Evolutionary conservation across 2,888 invertebrate genomes (phyloP).

Genomic region (Rutpela maculata): DNA sequence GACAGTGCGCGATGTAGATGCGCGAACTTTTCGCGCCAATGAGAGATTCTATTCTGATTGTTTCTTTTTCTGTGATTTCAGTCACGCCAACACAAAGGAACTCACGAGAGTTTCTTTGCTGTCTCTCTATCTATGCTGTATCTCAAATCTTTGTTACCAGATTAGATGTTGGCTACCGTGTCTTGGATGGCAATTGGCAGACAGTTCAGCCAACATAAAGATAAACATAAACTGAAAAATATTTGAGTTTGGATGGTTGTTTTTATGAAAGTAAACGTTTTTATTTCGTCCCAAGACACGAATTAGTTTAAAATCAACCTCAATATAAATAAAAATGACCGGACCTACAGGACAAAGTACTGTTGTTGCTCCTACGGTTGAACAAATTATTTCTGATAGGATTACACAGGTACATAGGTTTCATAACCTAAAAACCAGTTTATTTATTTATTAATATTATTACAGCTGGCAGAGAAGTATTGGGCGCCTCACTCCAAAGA

Average conservation of each 20-base stretch:
- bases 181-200: not conserved
- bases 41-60: no score
- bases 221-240: not conserved
- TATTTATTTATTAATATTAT: slow-evolving; percentile 39
- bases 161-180: no score
- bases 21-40: no score
- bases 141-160: no score
- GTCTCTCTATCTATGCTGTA: no score
- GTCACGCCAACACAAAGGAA: no score
- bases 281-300: not conserved
- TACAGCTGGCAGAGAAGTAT: slow-evolving; percentile 91
- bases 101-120: no score
- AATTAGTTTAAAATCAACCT: not conserved
- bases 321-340: slow-evolving; percentile 40
- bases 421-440: slow-evolving; percentile 21
- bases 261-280: slow-evolving; percentile 2
- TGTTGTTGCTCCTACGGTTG: slow-evolving; percentile 85
- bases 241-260: not conserved
- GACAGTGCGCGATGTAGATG: no score
- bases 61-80: no score
- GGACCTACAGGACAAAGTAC: slow-evolving; percentile 73
- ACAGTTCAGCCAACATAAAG: not conserved
- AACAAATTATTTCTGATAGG: slow-evolving; percentile 92
- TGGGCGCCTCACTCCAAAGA: slow-evolving; percentile 92
- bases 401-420: slow-evolving; percentile 85